Conservation (phyloP, 2,113 vertebrate species). For the Toxotes jaculatrix region DNA sequence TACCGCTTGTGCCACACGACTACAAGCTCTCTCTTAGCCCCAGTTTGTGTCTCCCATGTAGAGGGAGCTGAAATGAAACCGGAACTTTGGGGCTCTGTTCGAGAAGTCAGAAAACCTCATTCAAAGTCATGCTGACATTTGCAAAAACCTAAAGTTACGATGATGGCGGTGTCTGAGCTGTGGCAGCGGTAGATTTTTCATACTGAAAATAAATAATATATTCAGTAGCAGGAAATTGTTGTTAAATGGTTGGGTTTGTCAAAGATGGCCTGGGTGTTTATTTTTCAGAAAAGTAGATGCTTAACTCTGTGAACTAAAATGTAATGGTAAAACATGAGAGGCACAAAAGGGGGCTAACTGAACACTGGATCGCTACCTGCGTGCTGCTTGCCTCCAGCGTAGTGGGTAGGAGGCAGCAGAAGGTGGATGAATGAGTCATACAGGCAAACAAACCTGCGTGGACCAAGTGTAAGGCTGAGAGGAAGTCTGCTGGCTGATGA, state of each 20-base stretch:
- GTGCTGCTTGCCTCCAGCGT: background rate
- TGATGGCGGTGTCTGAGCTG: too few species aligned
- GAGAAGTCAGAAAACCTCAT: background rate
- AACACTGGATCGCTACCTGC: constrained; percentile 10
- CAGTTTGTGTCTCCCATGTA: background rate
- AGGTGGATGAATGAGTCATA: constrained; percentile 58
- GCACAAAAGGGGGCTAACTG: background rate
- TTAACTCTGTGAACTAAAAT: background rate
- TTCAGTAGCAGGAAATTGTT: too few species aligned
- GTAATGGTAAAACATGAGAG: background rate
- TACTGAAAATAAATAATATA: background rate
- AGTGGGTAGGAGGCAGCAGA: constrained; percentile 42
- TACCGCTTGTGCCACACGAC: background rate
- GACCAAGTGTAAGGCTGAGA: constrained; percentile 26
- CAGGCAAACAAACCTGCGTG: constrained; percentile 32
- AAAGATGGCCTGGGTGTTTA: background rate
- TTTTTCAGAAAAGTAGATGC: background rate
- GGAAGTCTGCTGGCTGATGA: constrained; percentile 47
- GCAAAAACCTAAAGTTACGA: too few species aligned
- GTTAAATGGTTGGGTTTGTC: too few species aligned
- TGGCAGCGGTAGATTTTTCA: too few species aligned
- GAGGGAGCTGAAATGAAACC: background rate
- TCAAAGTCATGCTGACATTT: background rate
- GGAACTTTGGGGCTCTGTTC: background rate
- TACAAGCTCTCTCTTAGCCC: background rate